These are phyloP conservation scores for Siniperca knerii DNA, from an alignment of 2,113 vertebrate genomes.

Conservation along the genomic window DNA sequence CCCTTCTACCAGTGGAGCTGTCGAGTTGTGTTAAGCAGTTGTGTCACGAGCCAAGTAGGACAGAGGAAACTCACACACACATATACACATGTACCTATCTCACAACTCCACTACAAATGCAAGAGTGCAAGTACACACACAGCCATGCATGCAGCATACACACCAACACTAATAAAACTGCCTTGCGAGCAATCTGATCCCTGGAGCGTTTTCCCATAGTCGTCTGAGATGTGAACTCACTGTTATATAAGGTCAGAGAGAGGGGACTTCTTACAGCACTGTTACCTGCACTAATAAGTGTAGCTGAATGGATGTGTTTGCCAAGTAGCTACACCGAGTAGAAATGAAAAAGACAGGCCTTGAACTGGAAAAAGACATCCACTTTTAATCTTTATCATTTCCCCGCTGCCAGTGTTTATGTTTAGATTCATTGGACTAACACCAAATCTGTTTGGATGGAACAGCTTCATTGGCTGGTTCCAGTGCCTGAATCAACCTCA, in stretches of 20 bases:
- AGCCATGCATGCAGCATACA: background rate
- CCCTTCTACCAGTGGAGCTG: conserved; percentile 56
- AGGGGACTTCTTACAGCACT: background rate
- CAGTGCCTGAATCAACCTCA: background rate
- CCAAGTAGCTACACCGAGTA: background rate
- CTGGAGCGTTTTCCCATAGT: conserved; percentile 18
- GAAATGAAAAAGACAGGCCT: background rate
- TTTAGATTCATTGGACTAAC: background rate
- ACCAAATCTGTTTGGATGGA: background rate
- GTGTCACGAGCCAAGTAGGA: conserved; percentile 34
- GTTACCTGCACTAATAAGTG: conserved; percentile 17
- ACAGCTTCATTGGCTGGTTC: background rate
- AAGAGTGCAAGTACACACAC: conserved; percentile 12
- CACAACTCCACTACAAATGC: conserved; percentile 5
- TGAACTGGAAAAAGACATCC: background rate
- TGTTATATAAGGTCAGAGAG: conserved; percentile 37
- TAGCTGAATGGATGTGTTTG: background rate
- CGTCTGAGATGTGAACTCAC: conserved; percentile 9
- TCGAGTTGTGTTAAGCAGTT: conserved; percentile 50
- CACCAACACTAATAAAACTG: conserved; percentile 33
- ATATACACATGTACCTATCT: background rate
- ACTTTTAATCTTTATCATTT: background rate
- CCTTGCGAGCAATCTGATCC: conserved; percentile 30
- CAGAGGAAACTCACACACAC: conserved; percentile 10
- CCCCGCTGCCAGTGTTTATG: background rate